Evolutionary conservation across 2,113 vertebrate genomes (phyloP).

Genomic region (Leucoraja erinaceus): DNA sequence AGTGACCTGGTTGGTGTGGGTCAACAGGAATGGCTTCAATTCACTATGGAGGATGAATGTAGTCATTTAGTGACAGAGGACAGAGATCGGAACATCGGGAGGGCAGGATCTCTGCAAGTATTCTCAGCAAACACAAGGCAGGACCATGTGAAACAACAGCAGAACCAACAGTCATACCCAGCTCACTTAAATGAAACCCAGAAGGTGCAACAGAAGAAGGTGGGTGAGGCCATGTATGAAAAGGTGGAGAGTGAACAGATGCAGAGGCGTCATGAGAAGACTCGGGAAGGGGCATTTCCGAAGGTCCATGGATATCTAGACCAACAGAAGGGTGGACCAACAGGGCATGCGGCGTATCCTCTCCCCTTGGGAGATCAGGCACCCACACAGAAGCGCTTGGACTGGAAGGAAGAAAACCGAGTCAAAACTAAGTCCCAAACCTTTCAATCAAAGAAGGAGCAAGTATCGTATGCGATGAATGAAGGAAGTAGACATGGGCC

Average conservation of each 20-base stretch:
- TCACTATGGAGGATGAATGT: neutral
- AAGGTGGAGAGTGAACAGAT: neutral
- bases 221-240: neutral
- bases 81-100: neutral
- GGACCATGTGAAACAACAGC: neutral
- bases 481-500: constrained; percentile 41
- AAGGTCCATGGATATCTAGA: constrained; percentile 43
- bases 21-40: neutral
- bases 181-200: neutral
- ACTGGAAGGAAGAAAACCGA: constrained; percentile 45
- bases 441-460: constrained; percentile 43
- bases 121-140: neutral
- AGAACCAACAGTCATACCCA: neutral
- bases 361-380: constrained; percentile 41
- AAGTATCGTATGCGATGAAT: neutral
- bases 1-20: neutral
- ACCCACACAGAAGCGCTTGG: constrained; percentile 38
- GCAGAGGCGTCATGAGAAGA: neutral
- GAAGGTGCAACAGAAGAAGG: neutral
- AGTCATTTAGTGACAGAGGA: neutral
- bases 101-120: neutral
- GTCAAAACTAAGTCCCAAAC: constrained; percentile 42
- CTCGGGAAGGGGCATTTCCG: constrained; percentile 43
- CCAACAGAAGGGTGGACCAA: constrained; percentile 38
- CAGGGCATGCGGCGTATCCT: constrained; percentile 43